These are phyloP conservation scores for Vanessa cardui DNA, from an alignment of 2,888 invertebrate genomes.

Conservation along the genomic window DNA sequence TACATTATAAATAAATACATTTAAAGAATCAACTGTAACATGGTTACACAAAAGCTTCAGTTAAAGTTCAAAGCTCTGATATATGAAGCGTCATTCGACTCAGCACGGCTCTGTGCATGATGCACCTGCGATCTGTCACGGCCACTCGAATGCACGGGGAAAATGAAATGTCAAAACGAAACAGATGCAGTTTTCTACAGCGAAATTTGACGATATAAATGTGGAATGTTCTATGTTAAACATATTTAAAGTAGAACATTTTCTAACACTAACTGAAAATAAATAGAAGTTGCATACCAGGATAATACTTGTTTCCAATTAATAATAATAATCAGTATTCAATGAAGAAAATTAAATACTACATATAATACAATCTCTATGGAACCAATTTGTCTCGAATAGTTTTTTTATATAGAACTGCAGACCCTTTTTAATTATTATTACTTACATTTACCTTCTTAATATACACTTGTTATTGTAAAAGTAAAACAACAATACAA, in stretches of 20 bases:
- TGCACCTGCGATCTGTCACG: conserved; percentile 21
- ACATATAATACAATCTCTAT: no score
- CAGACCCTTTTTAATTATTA: no score
- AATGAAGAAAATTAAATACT: no score
- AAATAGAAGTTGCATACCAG: no score
- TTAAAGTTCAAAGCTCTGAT: conserved; percentile 19
- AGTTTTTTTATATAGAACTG: no score
- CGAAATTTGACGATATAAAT: background rate
- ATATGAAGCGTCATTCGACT: conserved; percentile 20
- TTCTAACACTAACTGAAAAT: no score
- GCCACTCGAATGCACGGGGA: background rate
- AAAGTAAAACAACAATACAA: no score
- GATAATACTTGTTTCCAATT: no score
- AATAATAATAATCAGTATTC: no score
- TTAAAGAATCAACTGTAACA: background rate
- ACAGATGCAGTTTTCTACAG: background rate
- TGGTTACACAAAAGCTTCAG: background rate
- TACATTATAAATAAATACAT: background rate
- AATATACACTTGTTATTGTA: no score
- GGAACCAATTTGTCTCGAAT: no score
- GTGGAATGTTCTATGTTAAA: background rate
- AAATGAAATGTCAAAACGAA: conserved; percentile 25
- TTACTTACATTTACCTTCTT: no score
- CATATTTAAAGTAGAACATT: background rate
- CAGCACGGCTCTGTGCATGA: conserved; percentile 6